Percentiles rank a stretch among this genome's conserved stretches.
Conservation (phyloP, 2,888 invertebrate genomes). For the Auanema sp. region DNA sequence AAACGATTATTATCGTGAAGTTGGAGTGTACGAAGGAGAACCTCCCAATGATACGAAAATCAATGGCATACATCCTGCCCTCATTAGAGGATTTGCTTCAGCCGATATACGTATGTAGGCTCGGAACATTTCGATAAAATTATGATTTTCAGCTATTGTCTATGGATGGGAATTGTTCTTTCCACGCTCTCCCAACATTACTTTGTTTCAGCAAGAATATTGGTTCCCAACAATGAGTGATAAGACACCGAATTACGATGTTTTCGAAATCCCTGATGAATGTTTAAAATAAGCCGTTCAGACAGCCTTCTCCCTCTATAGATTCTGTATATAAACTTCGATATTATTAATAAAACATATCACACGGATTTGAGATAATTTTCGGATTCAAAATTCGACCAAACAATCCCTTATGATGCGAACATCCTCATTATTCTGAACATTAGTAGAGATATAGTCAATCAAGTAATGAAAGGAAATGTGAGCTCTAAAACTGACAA, state of each 20-base stretch:
- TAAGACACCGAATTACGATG: conserved; percentile 9
- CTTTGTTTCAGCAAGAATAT: conserved; percentile 17
- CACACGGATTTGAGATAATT: too few species aligned
- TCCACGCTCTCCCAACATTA: conserved; percentile 5
- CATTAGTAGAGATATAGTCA: too few species aligned
- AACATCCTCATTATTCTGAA: too few species aligned
- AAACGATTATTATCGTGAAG: conserved; percentile 9
- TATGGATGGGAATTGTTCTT: conserved; percentile 22
- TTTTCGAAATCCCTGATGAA: conserved; percentile 16
- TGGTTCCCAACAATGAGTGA: conserved; percentile 17
- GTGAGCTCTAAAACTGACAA: too few species aligned
- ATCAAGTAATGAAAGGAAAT: too few species aligned
- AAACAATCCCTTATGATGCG: too few species aligned
- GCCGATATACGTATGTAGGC: neutral
- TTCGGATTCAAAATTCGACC: too few species aligned
- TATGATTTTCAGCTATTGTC: conserved; percentile 6
- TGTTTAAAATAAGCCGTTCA: conserved; percentile 1
- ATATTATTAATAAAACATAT: too few species aligned
- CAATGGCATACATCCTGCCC: conserved; percentile 23
- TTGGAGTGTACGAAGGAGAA: conserved; percentile 28
- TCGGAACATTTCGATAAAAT: neutral
- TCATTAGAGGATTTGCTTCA: conserved; percentile 18
- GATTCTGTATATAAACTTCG: too few species aligned
- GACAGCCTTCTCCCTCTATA: too few species aligned
- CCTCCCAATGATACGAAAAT: conserved; percentile 19